phyloP scores from a whole-genome alignment of 2,797 vertebrate genomes.

The Diplodus puntazzo region DNA sequence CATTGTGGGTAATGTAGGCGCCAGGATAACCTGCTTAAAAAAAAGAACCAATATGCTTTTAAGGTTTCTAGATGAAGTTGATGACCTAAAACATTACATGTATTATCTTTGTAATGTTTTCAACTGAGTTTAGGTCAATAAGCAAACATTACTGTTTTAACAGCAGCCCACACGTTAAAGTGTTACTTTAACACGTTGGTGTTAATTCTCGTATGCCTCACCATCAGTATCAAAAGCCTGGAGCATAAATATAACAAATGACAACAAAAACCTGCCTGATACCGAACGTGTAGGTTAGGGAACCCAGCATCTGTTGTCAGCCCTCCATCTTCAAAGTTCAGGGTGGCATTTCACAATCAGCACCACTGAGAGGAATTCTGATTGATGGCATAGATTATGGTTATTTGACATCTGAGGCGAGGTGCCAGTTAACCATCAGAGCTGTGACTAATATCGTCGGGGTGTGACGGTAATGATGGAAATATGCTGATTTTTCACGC shows the following conservation, averaged over 20 bases:
- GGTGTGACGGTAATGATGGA: conserved; percentile 61
- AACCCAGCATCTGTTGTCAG: conserved; percentile 42
- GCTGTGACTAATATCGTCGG: conserved; percentile 66
- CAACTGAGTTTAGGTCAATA: too few species aligned
- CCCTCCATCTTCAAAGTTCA: conserved; percentile 55
- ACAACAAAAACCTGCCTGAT: conserved; percentile 5
- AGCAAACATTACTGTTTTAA: background rate
- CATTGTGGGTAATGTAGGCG: background rate
- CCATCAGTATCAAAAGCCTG: conserved; percentile 6
- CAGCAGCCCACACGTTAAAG: background rate
- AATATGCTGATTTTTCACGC: conserved; percentile 61
- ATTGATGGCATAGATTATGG: conserved; percentile 63
- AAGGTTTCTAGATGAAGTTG: background rate
- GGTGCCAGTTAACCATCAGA: conserved; percentile 69
- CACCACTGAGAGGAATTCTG: conserved; percentile 34
- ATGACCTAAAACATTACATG: too few species aligned
- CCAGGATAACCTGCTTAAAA: background rate
- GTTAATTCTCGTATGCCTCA: background rate
- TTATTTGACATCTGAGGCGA: conserved; percentile 62
- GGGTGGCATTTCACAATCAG: conserved; percentile 54
- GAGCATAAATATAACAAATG: conserved; percentile 12
- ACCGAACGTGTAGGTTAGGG: conserved; percentile 31
- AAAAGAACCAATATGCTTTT: background rate
- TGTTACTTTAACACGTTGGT: background rate
- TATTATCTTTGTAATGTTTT: too few species aligned